Evolutionary conservation across 2,888 invertebrate species (phyloP), one percentile per base, ranked within the genome.

Genomic region (Myathropa florea): DNA sequence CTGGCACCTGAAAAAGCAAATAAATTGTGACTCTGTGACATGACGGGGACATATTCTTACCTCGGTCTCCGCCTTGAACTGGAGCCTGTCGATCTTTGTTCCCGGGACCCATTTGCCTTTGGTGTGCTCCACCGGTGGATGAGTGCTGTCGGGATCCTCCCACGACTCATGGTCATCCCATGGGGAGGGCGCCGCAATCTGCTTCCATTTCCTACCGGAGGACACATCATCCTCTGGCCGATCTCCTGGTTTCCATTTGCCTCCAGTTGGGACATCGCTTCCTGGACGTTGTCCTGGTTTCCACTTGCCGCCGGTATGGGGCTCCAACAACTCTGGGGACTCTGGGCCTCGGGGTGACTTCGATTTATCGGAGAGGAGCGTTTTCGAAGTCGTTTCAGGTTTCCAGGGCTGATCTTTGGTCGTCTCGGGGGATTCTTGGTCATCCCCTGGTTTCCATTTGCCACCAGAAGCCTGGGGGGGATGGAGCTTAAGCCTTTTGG

Each of bases 71-170:
- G n/a, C n/a, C 91, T 93, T 83, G 92, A 91, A 92, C 59, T 94
- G 72, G 91, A 94, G 90, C 93, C 94, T 94, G 93, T 94, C 76
- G 92, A 94, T 91, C 93, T 94, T 88, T 91, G 94, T 92, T 28
- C 96, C 96, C 0, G 96, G 97, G 68, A 96, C 94, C 97, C 97
- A 97, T 93, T 97, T 97, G 12, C 92, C 92, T 91, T 95, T 95
- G 0, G 96, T 96, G 89, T 96, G 95, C 53, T 94, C 94, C 3
- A 95, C 95, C 0, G 96, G 95, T 1, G 96, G 96, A 88, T 94
- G 94, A 71, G 53, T 67, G 73, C 94, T 93, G 21, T 93, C 93
- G 0, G 86, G 83, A 23, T 77, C 85, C 14, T 57, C 75, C 80
- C 80, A 80, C 0, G 63, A 4, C 14, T 90, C 90, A 12, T 84